phyloP scores from a whole-genome alignment of 2,888 invertebrate species.

The Atrina japonica region DNA sequence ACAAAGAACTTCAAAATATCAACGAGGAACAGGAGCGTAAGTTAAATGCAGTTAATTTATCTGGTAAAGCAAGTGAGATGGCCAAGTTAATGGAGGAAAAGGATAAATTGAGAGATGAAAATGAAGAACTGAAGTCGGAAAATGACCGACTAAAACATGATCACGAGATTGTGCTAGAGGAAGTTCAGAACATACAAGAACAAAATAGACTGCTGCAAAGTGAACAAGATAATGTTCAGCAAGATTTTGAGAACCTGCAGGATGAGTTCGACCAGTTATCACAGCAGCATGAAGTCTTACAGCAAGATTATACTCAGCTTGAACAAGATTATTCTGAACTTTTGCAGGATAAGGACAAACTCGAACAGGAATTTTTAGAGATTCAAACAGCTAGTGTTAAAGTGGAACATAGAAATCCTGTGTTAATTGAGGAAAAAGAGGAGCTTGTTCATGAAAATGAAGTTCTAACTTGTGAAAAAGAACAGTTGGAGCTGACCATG shows the following conservation, averaged over 20 bases:
- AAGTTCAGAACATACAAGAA: conserved; percentile 70
- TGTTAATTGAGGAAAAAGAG: conserved; percentile 52
- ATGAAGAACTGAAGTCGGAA: conserved; percentile 58
- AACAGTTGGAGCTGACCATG: conserved; percentile 67
- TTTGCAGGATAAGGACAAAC: conserved; percentile 68
- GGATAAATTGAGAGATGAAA: conserved; percentile 58
- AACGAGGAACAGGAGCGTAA: conserved; percentile 68
- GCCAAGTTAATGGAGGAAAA: conserved; percentile 67
- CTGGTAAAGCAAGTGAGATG: conserved; percentile 71
- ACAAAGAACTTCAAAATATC: conserved; percentile 58
- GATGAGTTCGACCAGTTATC: conserved; percentile 67
- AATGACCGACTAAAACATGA: conserved; percentile 63
- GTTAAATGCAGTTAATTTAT: conserved; percentile 57
- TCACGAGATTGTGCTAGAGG: conserved; percentile 71
- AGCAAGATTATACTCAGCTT: conserved; percentile 70
- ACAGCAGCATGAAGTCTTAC: conserved; percentile 66
- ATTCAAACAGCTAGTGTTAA: conserved; percentile 56
- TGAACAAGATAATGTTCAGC: conserved; percentile 58
- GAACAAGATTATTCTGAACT: conserved; percentile 71
- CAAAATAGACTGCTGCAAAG: conserved; percentile 46
- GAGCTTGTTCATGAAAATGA: conserved; percentile 62
- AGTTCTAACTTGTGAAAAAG: conserved; percentile 61
- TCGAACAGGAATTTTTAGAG: conserved; percentile 66
- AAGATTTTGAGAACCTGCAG: conserved; percentile 64
- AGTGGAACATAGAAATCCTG: conserved; percentile 57